Conservation (phyloP, 2,113 vertebrate species). For the Camelus dromedarius region DNA sequence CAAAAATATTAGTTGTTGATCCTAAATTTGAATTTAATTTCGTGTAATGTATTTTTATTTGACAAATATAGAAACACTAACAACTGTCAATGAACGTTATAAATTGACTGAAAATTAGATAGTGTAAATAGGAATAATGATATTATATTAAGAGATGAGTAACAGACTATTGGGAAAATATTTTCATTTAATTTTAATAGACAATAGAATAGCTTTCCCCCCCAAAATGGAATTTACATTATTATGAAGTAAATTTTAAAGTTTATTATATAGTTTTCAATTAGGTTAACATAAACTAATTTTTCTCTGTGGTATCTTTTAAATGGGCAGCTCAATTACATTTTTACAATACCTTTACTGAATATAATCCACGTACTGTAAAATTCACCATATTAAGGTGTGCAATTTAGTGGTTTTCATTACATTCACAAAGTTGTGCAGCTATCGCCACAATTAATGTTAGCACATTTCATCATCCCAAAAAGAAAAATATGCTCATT, state of each 20-base stretch:
- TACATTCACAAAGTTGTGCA: not conserved
- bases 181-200: not conserved
- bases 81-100: not conserved
- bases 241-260: not conserved
- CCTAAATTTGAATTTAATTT: not conserved
- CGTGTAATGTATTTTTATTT: not conserved
- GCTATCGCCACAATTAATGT: not conserved
- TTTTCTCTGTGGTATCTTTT: not conserved
- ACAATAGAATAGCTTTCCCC: not conserved
- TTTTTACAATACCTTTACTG: not conserved
- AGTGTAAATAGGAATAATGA: not conserved
- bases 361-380: not conserved
- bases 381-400: not conserved
- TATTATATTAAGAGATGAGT: not conserved
- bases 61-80: not conserved
- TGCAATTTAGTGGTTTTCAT: not conserved
- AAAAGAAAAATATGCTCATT: not conserved
- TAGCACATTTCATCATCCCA: not conserved
- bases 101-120: not conserved
- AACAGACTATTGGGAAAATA: slow-evolving; percentile 29
- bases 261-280: not conserved
- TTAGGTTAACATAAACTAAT: not conserved
- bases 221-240: not conserved
- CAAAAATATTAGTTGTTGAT: not conserved
- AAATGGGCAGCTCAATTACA: not conserved